phyloP scores from a whole-genome alignment of 1,140 invertebrate genomes.

The Diuraphis noxia region DNA sequence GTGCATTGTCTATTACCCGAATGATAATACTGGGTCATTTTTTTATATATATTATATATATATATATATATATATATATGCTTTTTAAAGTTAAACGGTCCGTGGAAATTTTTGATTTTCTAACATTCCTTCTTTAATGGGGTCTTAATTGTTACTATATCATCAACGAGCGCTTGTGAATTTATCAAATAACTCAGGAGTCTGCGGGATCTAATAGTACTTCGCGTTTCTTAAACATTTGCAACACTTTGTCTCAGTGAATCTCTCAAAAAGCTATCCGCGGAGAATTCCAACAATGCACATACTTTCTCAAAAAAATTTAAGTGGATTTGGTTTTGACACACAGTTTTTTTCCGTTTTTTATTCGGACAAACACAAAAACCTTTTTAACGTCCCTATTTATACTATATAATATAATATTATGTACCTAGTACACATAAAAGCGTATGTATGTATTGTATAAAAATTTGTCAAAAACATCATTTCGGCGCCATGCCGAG shows the following conservation, averaged over 20 bases:
- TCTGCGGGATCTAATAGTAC: neutral
- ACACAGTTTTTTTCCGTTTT: neutral
- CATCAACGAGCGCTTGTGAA: neutral
- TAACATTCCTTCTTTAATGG: neutral
- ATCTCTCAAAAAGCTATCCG: neutral
- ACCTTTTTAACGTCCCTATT: neutral
- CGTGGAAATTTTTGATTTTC: neutral
- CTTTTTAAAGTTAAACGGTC: neutral
- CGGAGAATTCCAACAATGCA: neutral
- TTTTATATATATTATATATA: too few relatives aligned
- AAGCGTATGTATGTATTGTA: neutral
- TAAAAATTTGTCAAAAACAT: constrained; percentile 26
- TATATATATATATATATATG: too few relatives aligned
- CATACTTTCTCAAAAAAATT: neutral
- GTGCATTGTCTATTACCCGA: neutral
- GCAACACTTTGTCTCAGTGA: neutral
- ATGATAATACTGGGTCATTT: neutral
- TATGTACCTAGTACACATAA: too few relatives aligned
- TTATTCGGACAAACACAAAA: neutral
- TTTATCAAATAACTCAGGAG: neutral
- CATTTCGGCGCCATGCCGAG: neutral
- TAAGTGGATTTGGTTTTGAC: neutral
- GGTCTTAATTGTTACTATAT: neutral
- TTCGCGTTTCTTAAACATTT: neutral
- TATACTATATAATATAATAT: neutral